Evolutionary conservation across 2,797 vertebrate species (phyloP).

Genomic region (Apodemus agrarius): DNA sequence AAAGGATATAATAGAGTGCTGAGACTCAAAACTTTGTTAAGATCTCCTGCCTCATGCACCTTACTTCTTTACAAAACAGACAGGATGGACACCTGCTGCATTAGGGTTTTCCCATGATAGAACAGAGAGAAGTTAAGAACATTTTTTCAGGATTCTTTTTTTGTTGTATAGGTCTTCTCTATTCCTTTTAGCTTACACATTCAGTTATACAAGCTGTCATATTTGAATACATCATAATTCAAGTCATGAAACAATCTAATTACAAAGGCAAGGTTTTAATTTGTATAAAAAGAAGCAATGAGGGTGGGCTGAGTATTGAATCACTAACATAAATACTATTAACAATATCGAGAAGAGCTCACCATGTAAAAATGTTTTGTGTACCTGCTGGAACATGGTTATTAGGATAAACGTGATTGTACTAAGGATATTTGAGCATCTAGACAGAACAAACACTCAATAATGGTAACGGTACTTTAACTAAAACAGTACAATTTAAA

Average conservation of each 20-base stretch:
- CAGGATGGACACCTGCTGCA: neutral
- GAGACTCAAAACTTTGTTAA: neutral
- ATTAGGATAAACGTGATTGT: neutral
- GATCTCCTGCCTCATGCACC: neutral
- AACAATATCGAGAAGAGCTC: neutral
- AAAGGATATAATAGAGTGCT: neutral
- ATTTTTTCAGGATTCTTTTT: neutral
- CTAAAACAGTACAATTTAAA: fast-evolving
- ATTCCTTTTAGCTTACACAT: neutral
- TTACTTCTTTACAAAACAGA: neutral
- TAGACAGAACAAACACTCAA: neutral
- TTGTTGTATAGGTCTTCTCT: neutral
- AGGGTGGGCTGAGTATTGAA: fast-evolving
- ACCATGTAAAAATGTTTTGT: neutral
- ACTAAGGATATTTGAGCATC: fast-evolving
- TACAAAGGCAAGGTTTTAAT: neutral
- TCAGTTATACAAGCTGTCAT: neutral
- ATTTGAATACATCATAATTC: neutral
- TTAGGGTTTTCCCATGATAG: neutral
- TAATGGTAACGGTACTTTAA: neutral
- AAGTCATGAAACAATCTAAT: neutral
- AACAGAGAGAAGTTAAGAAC: fast-evolving
- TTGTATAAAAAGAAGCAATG: neutral
- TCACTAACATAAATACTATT: neutral
- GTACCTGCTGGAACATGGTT: neutral